A percentile compares a stretch with the other conserved stretches of the same genome.
Evolutionary conservation across 1,140 invertebrate species (phyloP).

Genomic region (Drosophila parabipectinata): DNA sequence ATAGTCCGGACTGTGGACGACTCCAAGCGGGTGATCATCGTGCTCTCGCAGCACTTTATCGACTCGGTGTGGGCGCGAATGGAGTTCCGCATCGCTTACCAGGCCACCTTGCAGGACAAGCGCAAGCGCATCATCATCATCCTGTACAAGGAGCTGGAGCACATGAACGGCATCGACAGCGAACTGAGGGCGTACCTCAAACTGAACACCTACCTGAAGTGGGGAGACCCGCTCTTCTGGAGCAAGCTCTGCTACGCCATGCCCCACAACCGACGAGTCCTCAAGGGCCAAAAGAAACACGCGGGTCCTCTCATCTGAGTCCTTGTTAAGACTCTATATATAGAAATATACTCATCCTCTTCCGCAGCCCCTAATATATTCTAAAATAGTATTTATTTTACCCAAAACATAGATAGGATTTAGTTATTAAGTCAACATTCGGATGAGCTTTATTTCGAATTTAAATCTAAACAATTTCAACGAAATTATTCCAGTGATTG

Average conservation of each 20-base stretch:
- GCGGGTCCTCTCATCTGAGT: constrained; percentile 59
- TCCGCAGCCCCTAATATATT: not conserved
- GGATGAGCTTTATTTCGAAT: constrained; percentile 4
- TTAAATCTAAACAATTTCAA: not conserved
- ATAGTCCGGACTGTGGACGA: constrained; percentile 91
- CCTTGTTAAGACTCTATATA: not conserved
- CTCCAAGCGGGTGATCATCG: constrained; percentile 92
- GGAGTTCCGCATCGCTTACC: constrained; percentile 93
- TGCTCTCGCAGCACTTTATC: constrained; percentile 92
- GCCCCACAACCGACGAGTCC: constrained; percentile 77
- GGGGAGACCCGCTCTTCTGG: constrained; percentile 94
- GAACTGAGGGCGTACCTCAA: constrained; percentile 91
- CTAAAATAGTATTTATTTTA: not conserved
- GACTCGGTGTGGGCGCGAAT: constrained; percentile 93
- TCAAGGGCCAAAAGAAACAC: constrained; percentile 75
- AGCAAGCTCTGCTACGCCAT: constrained; percentile 91
- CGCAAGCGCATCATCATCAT: constrained; percentile 91
- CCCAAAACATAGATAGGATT: not conserved
- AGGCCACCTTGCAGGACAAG: constrained; percentile 89
- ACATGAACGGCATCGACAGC: constrained; percentile 87
- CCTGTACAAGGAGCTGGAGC: constrained; percentile 89
- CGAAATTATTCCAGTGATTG: not conserved
- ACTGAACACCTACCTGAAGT: constrained; percentile 94
- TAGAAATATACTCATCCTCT: constrained; percentile 13
- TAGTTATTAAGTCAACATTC: not conserved